These are phyloP conservation scores for Plagodis dolabraria DNA, from an alignment of 2,888 invertebrate genomes.

Conservation along the genomic window DNA sequence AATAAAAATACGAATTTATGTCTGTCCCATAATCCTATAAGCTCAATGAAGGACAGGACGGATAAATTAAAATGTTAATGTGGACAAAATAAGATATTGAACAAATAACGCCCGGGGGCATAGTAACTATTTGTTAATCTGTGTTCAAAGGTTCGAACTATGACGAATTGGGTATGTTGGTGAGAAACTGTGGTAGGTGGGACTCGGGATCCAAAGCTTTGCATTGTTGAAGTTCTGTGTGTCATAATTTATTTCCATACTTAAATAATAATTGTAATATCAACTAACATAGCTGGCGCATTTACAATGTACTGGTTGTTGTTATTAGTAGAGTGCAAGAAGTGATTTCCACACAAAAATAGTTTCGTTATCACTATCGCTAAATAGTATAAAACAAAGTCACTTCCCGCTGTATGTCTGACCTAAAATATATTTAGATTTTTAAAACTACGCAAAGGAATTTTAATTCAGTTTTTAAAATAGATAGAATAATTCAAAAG, in stretches of 20 bases:
- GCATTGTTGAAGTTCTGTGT: not conserved
- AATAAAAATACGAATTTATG: slow-evolving; percentile 58
- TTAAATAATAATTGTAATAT: too few relatives aligned
- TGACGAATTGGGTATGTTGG: slow-evolving; percentile 54
- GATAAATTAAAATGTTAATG: slow-evolving; percentile 60
- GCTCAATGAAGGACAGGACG: slow-evolving; percentile 40
- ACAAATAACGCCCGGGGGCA: slow-evolving; percentile 45
- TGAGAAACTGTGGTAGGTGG: slow-evolving; percentile 30
- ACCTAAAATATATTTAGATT: too few relatives aligned
- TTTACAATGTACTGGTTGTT: too few relatives aligned
- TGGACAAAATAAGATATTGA: slow-evolving; percentile 52
- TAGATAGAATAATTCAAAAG: too few relatives aligned
- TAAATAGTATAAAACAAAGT: too few relatives aligned
- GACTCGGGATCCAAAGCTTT: slow-evolving; percentile 9
- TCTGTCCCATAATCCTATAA: slow-evolving; percentile 52
- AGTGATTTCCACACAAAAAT: too few relatives aligned
- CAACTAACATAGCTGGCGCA: too few relatives aligned
- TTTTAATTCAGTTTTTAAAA: too few relatives aligned
- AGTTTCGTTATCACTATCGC: too few relatives aligned
- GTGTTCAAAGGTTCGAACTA: slow-evolving; percentile 37
- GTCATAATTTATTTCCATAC: not conserved
- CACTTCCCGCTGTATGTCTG: too few relatives aligned
- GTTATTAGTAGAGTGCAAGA: too few relatives aligned
- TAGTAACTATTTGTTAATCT: not conserved
- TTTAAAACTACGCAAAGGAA: too few relatives aligned